A percentile compares a stretch with the other conserved stretches of the same genome.
Evolutionary conservation across 1,140 invertebrate species (phyloP).

Genomic region (Spodoptera litura): DNA sequence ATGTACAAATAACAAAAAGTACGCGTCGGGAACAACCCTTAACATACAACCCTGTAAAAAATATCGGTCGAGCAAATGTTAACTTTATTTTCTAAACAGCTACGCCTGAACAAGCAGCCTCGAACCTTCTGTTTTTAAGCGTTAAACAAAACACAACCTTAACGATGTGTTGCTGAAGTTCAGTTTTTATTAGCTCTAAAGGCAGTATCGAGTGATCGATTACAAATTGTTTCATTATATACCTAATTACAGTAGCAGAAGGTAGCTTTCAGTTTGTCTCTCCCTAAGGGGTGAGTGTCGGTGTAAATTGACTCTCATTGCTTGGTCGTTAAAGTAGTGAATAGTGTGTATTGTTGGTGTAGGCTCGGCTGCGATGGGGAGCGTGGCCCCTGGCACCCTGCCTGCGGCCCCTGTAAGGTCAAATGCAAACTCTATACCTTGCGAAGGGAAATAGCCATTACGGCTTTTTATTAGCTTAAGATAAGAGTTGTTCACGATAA

Average conservation of each 20-base stretch:
- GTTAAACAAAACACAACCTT: conserved; percentile 51
- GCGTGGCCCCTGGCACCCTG: conserved; percentile 43
- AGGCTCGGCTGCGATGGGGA: conserved; percentile 36
- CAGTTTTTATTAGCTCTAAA: conserved; percentile 52
- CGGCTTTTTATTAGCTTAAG: conserved; percentile 62
- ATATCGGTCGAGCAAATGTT: conserved; percentile 43
- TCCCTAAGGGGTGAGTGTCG: conserved; percentile 22
- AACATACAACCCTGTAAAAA: conserved; percentile 46
- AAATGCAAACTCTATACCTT: conserved; percentile 68
- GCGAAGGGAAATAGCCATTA: conserved; percentile 57
- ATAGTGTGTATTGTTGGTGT: conserved; percentile 46
- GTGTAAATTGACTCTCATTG: conserved; percentile 62
- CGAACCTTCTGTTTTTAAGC: conserved; percentile 48
- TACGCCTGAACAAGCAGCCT: conserved; percentile 47
- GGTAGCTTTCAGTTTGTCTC: conserved; percentile 64
- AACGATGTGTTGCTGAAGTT: conserved; percentile 46
- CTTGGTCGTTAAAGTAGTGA: conserved; percentile 56
- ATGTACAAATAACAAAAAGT: conserved; percentile 57
- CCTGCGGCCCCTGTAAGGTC: conserved; percentile 60
- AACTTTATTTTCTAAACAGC: conserved; percentile 56
- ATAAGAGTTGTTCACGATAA: conserved; percentile 55
- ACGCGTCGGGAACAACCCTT: conserved; percentile 49
- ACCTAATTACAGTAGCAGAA: conserved; percentile 70
- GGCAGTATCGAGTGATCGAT: conserved; percentile 63
- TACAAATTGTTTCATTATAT: conserved; percentile 72